Evolutionary conservation across 2,888 invertebrate species (phyloP), one percentile per base, ranked within the genome.

Genomic region (Lamellibrachia columna): DNA sequence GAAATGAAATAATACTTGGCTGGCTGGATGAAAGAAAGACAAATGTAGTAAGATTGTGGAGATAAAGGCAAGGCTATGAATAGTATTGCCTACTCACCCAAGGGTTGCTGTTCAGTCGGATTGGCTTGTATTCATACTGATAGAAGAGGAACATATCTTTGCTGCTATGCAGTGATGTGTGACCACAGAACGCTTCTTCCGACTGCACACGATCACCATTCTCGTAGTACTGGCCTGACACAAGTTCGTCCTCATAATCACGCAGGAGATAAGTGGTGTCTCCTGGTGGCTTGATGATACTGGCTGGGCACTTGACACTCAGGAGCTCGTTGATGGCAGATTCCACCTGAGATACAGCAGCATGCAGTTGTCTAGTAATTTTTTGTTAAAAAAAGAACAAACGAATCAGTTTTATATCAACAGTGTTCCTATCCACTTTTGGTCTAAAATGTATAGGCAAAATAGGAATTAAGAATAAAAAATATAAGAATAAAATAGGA

Each of bases 281-380:
- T 7, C 52, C 90, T 7, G 11, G 11, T 1, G 92, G 92, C 8
- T n/a, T 52, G 52, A 52, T 93, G 15, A 93, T 22, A 11, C 40
- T 55, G 15, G 15, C n/a, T 9, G 94, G 94, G 91, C 94, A 94
- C 8, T 93, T 90, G 7, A 93, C 93, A 11, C 52, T 15, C 40
- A 93, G 92, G 15, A 93, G 15, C 11, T 53, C 90, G 9, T 75
- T 52, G 52, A 93, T 40, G 11, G 93, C 92, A 52, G 92, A 52
- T 90, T 93, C 75, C 7, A 93, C 90, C 75, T 75, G 75, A 75
- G 6, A 22, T 22, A 75, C 22, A 75, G n/a, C 75, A 75, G 22
- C 75, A 75, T 40, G 40, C 22, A 75, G 75, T 75, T 75, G 2
- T 75, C 75, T 15, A 75, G 75, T 75, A 58, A 58, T 58, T 6